Base-by-base conservation (phyloP, 1,140 invertebrate genomes). In the Bombus polaris region DNA sequence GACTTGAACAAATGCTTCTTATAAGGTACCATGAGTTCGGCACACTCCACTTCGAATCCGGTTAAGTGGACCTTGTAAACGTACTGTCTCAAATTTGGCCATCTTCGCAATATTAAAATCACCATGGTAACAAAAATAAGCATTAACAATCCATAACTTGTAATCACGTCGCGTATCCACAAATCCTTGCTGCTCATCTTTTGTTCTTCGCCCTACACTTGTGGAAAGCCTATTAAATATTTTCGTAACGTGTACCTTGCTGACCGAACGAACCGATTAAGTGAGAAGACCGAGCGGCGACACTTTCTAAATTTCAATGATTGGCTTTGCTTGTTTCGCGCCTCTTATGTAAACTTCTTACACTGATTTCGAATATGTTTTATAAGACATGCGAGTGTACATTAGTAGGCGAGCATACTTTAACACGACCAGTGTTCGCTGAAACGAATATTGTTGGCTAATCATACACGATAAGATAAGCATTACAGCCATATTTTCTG, bases 11-110 rank as follows among this genome's bases (percentile, higher is more conserved):
- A 87, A 28, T 83, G 77, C 47, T 92, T 88, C 84, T 92, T 94
- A 47, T 92, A 90, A 18, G 86, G 53, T 1, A 25, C 47, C 15
- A 90, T 81, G n/a, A 94, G 80, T 74, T 93, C 91, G 0, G 94
- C 93, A 37, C 92, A 94, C 77, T 95, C 93, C 8, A 88, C 84
- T 84, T 95, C 94, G 78, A 94, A 94, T 10, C 93, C 93, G 39
- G 94, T 74, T 22, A 94, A 86, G 89, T 94, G 87, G 42, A 89
- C 77, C 79, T 91, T 92, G 80, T 94, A 94, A 81, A 91, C 37
- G 66, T 87, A 78, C 42, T 88, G 87, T 1, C 86, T 88, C 35
- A 94, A 87, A 74, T 87, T 89, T 1, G 90, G 80, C 93, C 93
- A 94, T 76, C 92, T 92, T 77, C 89, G 91, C 13, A 86, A 71